Percentiles rank a stretch among this genome's conserved stretches.
Conservation (phyloP, 2,113 vertebrate species). For the Stercorarius parasiticus region DNA sequence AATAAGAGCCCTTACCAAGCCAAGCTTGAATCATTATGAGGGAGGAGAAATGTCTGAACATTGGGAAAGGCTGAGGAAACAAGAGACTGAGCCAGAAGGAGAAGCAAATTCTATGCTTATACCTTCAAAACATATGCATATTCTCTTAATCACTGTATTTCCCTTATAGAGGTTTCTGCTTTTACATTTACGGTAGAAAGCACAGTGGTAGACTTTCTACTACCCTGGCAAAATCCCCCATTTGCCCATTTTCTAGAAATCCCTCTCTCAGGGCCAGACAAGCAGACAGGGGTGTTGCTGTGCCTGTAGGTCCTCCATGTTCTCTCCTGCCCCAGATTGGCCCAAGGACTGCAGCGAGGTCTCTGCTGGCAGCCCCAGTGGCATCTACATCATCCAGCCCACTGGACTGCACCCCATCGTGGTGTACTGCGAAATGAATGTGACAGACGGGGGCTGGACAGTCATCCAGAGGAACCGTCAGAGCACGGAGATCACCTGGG, state of each 20-base stretch:
- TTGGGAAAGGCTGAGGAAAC: neutral
- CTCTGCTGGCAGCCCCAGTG: neutral
- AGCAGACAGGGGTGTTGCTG: neutral
- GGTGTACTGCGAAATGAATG: neutral
- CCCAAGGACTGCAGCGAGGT: slow-evolving; percentile 19
- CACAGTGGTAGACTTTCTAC: neutral
- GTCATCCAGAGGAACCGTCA: slow-evolving; percentile 8
- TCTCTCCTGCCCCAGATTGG: neutral
- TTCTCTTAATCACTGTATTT: neutral
- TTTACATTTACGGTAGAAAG: neutral
- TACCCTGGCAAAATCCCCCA: neutral
- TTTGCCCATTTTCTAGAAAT: neutral
- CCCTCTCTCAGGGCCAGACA: neutral
- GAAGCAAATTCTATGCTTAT: neutral
- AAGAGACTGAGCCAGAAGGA: neutral
- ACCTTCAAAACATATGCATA: neutral
- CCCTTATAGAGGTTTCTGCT: neutral
- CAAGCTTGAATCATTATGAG: neutral
- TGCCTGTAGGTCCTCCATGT: neutral
- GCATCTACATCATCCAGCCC: slow-evolving; percentile 15
- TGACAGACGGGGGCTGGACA: neutral
- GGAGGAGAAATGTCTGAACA: neutral
- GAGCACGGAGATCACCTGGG: slow-evolving; percentile 3
- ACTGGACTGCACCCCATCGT: neutral
- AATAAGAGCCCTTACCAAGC: neutral